Evolutionary conservation across 2,888 invertebrate genomes (phyloP).

Genomic region (Polydrusus cervinus): DNA sequence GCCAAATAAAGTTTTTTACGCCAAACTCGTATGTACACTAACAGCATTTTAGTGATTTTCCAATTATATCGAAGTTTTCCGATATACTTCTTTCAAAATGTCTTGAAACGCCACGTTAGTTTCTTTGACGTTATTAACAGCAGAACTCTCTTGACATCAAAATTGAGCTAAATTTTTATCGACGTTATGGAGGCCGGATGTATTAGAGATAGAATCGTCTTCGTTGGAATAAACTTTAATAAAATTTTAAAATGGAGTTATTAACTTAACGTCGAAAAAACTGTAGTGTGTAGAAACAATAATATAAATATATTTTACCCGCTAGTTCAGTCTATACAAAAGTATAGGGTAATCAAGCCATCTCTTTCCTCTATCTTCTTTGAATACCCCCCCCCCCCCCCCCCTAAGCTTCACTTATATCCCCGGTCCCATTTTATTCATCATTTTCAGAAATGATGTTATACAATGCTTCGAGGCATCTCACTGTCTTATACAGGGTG

Average conservation of each 20-base stretch:
- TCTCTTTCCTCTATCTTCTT: no score
- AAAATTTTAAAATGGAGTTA: neutral
- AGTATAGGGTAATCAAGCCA: no score
- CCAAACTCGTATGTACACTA: conserved; percentile 17
- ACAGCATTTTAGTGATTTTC: conserved; percentile 36
- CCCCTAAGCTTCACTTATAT: no score
- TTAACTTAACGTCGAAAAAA: no score
- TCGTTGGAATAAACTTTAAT: conserved; percentile 1
- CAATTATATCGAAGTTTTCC: conserved; percentile 42
- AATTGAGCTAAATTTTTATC: conserved; percentile 24
- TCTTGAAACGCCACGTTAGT: conserved; percentile 21
- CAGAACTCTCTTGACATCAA: conserved; percentile 22
- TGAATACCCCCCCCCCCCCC: no score
- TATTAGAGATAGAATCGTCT: neutral
- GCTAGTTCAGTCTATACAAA: no score
- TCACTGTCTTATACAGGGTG: no score
- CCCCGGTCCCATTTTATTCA: no score
- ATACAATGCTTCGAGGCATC: no score
- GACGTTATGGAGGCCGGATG: neutral
- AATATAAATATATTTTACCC: no score
- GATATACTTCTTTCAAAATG: conserved; percentile 24
- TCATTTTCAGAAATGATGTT: no score
- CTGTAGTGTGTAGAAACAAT: no score
- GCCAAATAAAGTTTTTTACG: conserved; percentile 6
- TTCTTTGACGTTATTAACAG: conserved; percentile 26